Evolutionary conservation across 2,113 vertebrate species (phyloP), one percentile per base, ranked within the genome.

Genomic region (Jaculus jaculus): DNA sequence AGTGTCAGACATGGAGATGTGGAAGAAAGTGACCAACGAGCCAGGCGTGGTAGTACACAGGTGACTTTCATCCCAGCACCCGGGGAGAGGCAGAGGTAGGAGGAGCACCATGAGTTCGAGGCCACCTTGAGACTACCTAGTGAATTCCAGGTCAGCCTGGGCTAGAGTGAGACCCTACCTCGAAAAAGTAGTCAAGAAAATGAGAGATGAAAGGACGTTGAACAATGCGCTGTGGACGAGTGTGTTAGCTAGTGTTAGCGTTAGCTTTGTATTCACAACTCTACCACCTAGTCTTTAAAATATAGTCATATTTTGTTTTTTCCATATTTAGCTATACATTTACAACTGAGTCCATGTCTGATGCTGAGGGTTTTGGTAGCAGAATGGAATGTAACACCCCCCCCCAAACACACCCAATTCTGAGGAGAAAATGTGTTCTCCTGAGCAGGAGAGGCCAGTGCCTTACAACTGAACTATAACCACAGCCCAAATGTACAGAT

Each of bases 231-330:
- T 58, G 32, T 83, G 39, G 72, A 51, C 71, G 71, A 75, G n/a
- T 61, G 7, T 75, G 20, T 88, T 78, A 75, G 61, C 5, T 61
- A 61, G 69, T 2, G 23, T 87, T 91, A 71, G 1, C 0, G 51
- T 58, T 32, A 77, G 30, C 26, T 10, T 28, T 32, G 13, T 34
- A 21, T 21, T 93, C 24, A 71, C 2, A 77, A 42, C 69, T 26
- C 24, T 81, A 18, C n/a, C 8, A 84, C 26, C 23, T 71, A 42
- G 87, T 63, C 94, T 96, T 84, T 61, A 24, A 85, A 82, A 89
- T 69, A 72, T 2, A 32, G 7, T 23, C 10, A 61, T 51, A 13
- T 63, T 73, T 58, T 37, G 11, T n/a, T 65, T 58, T 87, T 82
- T 60, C 1, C 1, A 7, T 68, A 28, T 89, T 34, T 87, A 0